These are phyloP conservation scores for Hypomesus transpacificus DNA, from an alignment of 2,113 vertebrate species.

Conservation along the genomic window DNA sequence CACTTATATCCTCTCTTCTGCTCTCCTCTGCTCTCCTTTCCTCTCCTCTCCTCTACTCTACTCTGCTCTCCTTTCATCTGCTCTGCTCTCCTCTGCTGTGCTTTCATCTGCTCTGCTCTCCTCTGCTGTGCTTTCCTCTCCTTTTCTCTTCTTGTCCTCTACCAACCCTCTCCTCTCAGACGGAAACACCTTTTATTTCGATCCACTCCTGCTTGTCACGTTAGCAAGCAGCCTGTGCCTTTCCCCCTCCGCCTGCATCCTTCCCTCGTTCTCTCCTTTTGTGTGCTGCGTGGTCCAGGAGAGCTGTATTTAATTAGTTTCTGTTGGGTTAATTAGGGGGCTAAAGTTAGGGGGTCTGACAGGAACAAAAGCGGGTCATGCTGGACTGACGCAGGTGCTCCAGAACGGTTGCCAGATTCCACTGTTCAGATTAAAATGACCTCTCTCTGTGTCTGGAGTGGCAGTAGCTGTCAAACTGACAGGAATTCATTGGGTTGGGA, in stretches of 20 bases:
- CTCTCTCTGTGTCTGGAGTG: slow-evolving; percentile 47
- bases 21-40: background rate
- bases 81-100: background rate
- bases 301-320: slow-evolving; percentile 77
- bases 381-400: slow-evolving; percentile 69
- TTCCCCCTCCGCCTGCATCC: slow-evolving; percentile 36
- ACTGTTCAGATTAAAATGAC: slow-evolving; percentile 68
- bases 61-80: background rate
- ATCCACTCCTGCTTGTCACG: slow-evolving; percentile 32
- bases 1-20: background rate
- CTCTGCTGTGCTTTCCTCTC: background rate
- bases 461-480: slow-evolving; percentile 18
- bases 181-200: background rate
- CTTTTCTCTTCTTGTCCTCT: background rate
- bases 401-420: slow-evolving; percentile 67
- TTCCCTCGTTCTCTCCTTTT: slow-evolving; percentile 37
- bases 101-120: background rate
- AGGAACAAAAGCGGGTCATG: slow-evolving; percentile 70
- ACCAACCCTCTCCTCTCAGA: background rate
- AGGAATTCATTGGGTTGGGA: slow-evolving; percentile 15
- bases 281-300: slow-evolving; percentile 63
- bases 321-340: slow-evolving; percentile 75
- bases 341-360: slow-evolving; percentile 68
- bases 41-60: background rate
- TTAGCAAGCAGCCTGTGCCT: slow-evolving; percentile 32